Base-by-base conservation (phyloP, 1,140 invertebrate genomes). In the Stratiolaelaps scimitus region DNA sequence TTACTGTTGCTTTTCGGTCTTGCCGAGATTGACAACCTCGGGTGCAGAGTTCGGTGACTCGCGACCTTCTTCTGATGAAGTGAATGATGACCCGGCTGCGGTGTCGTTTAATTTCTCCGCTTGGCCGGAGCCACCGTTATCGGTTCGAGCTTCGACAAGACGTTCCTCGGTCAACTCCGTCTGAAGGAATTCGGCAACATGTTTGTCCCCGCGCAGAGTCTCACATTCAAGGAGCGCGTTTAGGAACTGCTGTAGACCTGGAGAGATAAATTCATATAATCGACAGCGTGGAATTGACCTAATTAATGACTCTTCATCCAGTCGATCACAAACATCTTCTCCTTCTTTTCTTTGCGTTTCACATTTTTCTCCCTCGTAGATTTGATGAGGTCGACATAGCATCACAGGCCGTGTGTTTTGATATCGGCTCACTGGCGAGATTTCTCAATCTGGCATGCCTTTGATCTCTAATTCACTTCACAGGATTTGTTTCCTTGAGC, bases 161-260 rank as follows among this genome's bases (percentile, higher is more conserved):
- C 34, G 26, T 60, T 60, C 53, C 2, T 60, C 53, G 23, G 53
- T 34, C 15, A 60, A 23, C 26, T 60, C 53, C 4, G 53, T 60
- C 20, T 60, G 53, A 34, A 60, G 53, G 23, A 60, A 60, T 17
- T 17, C 53, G 23, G 53, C 53, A 17, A 60, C 53, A 34, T 60
- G 53, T 26, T 34, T 60, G 10, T 60, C 53, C 17, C 34, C 34
- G 26, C 53, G 26, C 53, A 60, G 23, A 26, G 4, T 26, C 53
- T 60, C 53, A 26, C 26, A 60, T 26, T 60, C 53, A 15, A 60
- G 53, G 53, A 60, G 53, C 2, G 23, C 53, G 53, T 60, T 60
- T 4, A 60, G 23, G 20, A 60, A 60, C 23, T 20, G 53, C 20
- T 60, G 53, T 17, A 60, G 53, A 17, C 53, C 76, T 77, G 68